Percentiles rank a stretch among this genome's conserved stretches.
These are phyloP conservation scores for Spea multiplicata DNA, from an alignment of 2,113 vertebrate genomes.

Conservation along the genomic window DNA sequence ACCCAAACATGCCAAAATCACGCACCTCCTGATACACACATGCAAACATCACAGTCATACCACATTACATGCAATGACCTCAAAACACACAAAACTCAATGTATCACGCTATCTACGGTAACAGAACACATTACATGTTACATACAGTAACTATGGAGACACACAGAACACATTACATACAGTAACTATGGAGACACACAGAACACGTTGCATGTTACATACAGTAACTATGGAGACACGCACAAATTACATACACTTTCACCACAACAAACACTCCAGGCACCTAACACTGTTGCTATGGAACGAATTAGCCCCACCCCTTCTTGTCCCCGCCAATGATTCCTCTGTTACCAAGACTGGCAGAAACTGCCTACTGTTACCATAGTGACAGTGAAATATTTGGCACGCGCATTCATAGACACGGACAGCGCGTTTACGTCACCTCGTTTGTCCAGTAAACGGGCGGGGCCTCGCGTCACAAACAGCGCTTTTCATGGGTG, in stretches of 20 bases:
- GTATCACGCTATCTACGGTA: background rate
- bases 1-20: background rate
- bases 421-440: slow-evolving; percentile 16
- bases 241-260: background rate
- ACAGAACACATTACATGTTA: background rate
- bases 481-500: background rate
- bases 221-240: background rate
- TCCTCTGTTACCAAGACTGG: slow-evolving; percentile 3
- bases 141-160: background rate
- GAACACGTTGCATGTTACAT: background rate
- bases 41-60: background rate
- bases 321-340: slow-evolving; percentile 9
- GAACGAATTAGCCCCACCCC: slow-evolving; percentile 9
- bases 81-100: background rate
- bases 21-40: background rate
- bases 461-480: slow-evolving; percentile 2
- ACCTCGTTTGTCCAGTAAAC: slow-evolving; percentile 28
- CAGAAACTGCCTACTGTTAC: background rate
- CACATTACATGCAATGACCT: background rate
- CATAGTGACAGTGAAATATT: slow-evolving; percentile 34
- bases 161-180: background rate
- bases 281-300: slow-evolving; percentile 13
- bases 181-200: background rate
- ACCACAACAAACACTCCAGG: background rate
- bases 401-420: slow-evolving; percentile 1